Evolutionary conservation across 2,797 vertebrate genomes (phyloP), one percentile per base, ranked within the genome.

Genomic region (Sebastes miniatus): DNA sequence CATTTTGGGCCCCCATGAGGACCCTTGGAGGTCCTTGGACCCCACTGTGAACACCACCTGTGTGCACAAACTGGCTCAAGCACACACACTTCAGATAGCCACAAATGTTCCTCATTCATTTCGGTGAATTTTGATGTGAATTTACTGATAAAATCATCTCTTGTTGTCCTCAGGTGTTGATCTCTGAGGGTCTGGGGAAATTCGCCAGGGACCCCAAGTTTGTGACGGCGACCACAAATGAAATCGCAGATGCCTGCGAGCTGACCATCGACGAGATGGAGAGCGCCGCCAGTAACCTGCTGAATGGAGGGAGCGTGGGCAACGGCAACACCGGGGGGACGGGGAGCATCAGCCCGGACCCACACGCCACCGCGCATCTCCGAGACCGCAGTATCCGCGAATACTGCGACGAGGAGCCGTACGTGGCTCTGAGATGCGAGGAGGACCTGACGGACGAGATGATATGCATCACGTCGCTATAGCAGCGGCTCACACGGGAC

Each of bases 201-300:
- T 99, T 97, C 0, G 98, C 99, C 25, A 97, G 96, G 91, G 99
- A 99, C 93, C 98, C 98, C 31, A 98, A 97, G 71, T 99, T 99
- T 89, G 98, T 99, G 79, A 96, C 97, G 0, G 98, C 94, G 1
- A 97, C 98, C 22, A 99, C 98, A 90, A 96, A 98, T 0, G 99
- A 99, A 88, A 98, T 99, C 2, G 99, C 99, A 1, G 98, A 99
- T 18, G 98, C 98, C 25, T 99, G 98, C 63, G 96, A 98, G 92
- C 95, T 99, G 95, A 99, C 97, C 67, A 98, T 99, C 1, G 98
- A 99, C 0, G 98, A 99, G 93, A 99, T 99, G 99, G 99, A 99
- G 93, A 99, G 99, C 2, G 98, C 98, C 0, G 99, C 98, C 73
- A 98, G 97, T 83, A 97, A 96, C 76, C 95, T 99, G 91, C 96